Conservation (phyloP, 2,113 vertebrate genomes). For the Neomonachus schauinslandi region DNA sequence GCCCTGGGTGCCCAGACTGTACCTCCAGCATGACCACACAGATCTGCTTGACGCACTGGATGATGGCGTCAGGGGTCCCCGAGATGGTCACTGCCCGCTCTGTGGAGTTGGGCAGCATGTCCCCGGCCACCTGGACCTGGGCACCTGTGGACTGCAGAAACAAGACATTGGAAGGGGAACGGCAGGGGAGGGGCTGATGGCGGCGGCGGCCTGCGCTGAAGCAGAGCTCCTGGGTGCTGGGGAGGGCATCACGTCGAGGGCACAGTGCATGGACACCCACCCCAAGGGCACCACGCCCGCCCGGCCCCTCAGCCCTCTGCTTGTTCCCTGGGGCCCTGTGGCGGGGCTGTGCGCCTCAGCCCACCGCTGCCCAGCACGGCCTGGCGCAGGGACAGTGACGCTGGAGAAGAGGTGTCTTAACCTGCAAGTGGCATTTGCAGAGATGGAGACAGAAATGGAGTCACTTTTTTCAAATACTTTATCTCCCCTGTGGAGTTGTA, state of each 20-base stretch:
- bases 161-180: slow-evolving; percentile 61
- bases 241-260: neutral
- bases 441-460: neutral
- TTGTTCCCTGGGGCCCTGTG: accelerated
- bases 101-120: slow-evolving; percentile 99
- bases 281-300: accelerated
- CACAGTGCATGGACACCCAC: neutral
- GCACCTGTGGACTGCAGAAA: slow-evolving; percentile 95
- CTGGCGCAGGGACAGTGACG: accelerated
- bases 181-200: neutral
- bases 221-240: neutral
- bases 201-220: no score
- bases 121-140: slow-evolving; percentile 98
- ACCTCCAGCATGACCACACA: slow-evolving; percentile 99
- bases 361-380: neutral
- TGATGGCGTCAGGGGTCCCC: slow-evolving; percentile 98
- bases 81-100: slow-evolving; percentile 99
- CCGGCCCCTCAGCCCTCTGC: neutral
- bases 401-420: neutral
- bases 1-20: slow-evolving; percentile 43
- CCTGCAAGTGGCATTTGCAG: neutral
- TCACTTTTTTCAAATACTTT: neutral
- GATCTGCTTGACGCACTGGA: slow-evolving; percentile 99
- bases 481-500: neutral
- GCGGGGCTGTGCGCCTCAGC: accelerated